Conservation (phyloP, 2,113 vertebrate genomes). For the Fulmarus glacialis region DNA sequence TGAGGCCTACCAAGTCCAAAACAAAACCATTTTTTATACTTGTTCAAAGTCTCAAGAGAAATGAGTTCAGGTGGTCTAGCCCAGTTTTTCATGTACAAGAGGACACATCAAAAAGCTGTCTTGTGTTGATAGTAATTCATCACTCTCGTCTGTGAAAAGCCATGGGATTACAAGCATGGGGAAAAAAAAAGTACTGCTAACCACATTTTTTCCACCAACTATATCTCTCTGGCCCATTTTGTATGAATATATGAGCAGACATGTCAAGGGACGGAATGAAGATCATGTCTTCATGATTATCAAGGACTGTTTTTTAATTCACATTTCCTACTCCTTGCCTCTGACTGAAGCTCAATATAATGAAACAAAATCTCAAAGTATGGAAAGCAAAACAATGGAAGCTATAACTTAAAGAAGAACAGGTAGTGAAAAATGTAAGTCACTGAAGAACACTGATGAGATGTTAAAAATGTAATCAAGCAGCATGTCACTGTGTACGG, state of each 20-base stretch:
- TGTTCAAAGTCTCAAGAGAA: conserved; percentile 76
- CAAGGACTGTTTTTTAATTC: not conserved
- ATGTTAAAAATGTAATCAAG: conserved; percentile 18
- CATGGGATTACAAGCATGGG: conserved; percentile 43
- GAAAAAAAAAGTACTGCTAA: not conserved
- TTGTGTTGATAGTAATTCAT: conserved; percentile 74
- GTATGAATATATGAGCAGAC: not conserved
- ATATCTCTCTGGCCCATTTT: not conserved
- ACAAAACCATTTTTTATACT: conserved; percentile 83
- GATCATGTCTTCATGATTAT: conserved; percentile 5
- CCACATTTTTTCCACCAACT: not conserved
- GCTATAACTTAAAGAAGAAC: not conserved
- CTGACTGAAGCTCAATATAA: not conserved
- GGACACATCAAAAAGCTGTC: conserved; percentile 75
- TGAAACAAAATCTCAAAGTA: not conserved
- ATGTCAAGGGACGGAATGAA: conserved; percentile 14
- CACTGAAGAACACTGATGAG: not conserved
- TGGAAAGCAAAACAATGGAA: not conserved
- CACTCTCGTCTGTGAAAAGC: conserved; percentile 68
- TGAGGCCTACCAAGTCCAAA: conserved; percentile 75
- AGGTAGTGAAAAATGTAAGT: not conserved
- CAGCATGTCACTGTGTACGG: not conserved
- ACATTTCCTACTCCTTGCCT: not conserved
- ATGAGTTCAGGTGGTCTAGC: conserved; percentile 76
- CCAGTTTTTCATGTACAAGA: conserved; percentile 68